These are phyloP conservation scores for Callopanchax toddi DNA, from an alignment of 2,113 vertebrate genomes.

Conservation along the genomic window DNA sequence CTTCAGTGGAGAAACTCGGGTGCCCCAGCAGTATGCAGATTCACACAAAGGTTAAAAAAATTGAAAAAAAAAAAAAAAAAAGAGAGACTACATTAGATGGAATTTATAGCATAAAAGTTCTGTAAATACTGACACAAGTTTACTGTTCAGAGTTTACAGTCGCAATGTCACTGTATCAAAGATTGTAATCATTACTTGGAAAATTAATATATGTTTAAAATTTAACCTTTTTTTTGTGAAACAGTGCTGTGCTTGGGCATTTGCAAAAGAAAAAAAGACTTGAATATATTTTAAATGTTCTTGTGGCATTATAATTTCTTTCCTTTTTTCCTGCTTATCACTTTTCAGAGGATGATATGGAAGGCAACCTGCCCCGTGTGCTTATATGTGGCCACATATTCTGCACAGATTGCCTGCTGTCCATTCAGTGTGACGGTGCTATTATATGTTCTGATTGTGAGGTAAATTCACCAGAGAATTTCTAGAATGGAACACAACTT, in stretches of 20 bases:
- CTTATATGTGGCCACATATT: conserved; percentile 75
- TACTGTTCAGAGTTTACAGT: too few relatives aligned
- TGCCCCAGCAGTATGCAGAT: too few relatives aligned
- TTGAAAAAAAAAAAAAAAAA: too few relatives aligned
- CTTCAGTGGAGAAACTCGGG: too few relatives aligned
- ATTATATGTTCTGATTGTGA: conserved; percentile 75
- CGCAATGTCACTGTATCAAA: too few relatives aligned
- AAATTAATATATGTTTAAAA: too few relatives aligned
- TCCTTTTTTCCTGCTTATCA: neutral
- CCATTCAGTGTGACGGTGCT: conserved; percentile 37
- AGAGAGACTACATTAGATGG: too few relatives aligned
- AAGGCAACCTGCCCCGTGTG: conserved; percentile 65
- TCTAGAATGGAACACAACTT: neutral
- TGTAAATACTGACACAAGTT: too few relatives aligned
- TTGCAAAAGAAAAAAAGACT: neutral
- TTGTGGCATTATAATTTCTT: neutral
- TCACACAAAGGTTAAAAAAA: too few relatives aligned
- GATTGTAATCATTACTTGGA: too few relatives aligned
- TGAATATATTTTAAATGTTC: neutral
- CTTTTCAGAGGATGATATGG: conserved; percentile 57
- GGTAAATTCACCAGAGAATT: conserved; percentile 41
- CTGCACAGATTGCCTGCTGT: conserved; percentile 70
- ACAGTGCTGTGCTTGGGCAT: neutral
- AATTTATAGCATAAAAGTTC: too few relatives aligned
- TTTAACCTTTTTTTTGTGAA: too few relatives aligned